Evolutionary conservation across 2,113 vertebrate genomes (phyloP), one percentile per base, ranked within the genome.

Genomic region (Oenanthe melanoleuca): DNA sequence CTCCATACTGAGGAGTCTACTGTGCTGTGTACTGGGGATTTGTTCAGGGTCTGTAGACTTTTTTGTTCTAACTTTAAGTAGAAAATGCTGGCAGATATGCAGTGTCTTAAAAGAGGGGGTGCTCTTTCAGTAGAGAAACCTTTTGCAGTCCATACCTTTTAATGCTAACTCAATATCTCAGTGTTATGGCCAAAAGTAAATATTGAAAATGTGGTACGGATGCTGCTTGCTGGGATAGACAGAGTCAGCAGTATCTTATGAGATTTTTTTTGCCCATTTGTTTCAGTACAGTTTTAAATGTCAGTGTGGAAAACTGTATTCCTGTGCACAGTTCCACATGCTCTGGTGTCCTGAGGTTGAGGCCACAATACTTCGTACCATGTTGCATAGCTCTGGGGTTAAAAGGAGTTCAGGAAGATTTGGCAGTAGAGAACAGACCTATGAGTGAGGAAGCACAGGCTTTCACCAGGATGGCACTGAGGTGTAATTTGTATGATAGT

Each of bases 331-430:
- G 50, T 80, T 50, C 17, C 31, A 37, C 19, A 8, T 59, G 72
- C 23, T 73, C 22, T 57, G 20, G 12, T 70, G 21, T 50, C 14
- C 3, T 5, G 28, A 44, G 24, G 16, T 13, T 70, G 61, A 79
- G 44, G 42, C 40, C 31, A 3, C 33, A 8, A 5, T 37, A 8
- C 20, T 6, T 77, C 61, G 37, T 45, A 10, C 33, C 8, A 0
- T 0, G 0, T 26, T 72, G 7, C 9, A 1, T 38, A 28, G 24
- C 52, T 66, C 26, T 31, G 28, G 22, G n/a, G 2, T 69, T 56
- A 31, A 72, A 52, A 60, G 50, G 13, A 20, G 19, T 5, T 0
- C 25, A 26, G 61, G 55, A 34, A 72, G 12, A 21, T 69, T 15
- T 71, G 28, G 29, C 26, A 19, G 18, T 15, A 4, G 6, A 13